A percentile compares a stretch with the other conserved stretches of the same genome.
Evolutionary conservation across 2,888 invertebrate genomes (phyloP).

Genomic region (Rhimphoctona megacephalus): DNA sequence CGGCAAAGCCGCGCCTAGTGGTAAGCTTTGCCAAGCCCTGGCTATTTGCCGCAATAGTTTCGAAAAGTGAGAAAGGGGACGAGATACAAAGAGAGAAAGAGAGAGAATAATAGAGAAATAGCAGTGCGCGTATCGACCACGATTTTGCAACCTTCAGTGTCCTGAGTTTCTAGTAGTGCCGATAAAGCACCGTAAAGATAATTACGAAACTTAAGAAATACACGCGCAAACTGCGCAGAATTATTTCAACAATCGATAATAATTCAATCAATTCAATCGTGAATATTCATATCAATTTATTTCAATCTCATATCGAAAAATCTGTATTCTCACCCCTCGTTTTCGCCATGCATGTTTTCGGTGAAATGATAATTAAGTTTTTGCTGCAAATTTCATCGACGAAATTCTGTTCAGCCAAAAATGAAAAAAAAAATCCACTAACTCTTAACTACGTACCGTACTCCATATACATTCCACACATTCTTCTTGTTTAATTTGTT

Average conservation of each 20-base stretch:
- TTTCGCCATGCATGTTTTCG: not conserved
- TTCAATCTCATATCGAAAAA: not conserved
- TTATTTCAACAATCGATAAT: not conserved
- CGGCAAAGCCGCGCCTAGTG: slow-evolving; percentile 59
- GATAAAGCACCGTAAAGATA: not conserved
- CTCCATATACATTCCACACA: no score
- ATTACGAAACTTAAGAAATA: not conserved
- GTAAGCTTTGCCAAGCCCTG: slow-evolving; percentile 57
- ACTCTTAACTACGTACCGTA: not conserved
- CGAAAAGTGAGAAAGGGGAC: not conserved
- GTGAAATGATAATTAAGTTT: not conserved
- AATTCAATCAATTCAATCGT: not conserved
- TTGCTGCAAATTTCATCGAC: not conserved
- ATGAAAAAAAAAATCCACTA: not conserved
- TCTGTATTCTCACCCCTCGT: not conserved
- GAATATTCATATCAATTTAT: not conserved
- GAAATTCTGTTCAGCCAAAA: not conserved
- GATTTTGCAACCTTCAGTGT: slow-evolving; percentile 25
- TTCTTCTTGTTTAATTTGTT: not conserved
- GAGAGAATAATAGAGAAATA: not conserved
- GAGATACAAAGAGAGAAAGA: not conserved
- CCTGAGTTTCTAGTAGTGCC: not conserved
- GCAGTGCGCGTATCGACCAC: slow-evolving; percentile 37
- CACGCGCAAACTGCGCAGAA: not conserved
- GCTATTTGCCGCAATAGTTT: slow-evolving; percentile 45